A percentile compares a stretch with the other conserved stretches of the same genome.
phyloP scores from a whole-genome alignment of 2,113 vertebrate genomes.

The Passer montanus region DNA sequence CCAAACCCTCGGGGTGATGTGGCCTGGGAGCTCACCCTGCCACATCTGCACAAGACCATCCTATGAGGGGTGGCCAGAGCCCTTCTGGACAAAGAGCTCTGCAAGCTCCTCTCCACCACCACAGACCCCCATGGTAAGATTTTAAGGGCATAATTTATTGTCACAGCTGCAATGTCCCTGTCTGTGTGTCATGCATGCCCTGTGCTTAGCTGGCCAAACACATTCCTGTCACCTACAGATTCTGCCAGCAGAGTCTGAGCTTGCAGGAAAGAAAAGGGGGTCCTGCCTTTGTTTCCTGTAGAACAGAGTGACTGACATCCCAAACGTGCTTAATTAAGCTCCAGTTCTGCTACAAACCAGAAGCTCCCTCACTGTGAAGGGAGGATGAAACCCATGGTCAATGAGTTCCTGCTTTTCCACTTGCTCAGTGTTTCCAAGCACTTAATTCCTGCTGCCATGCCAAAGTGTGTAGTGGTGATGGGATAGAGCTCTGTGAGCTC shows the following conservation, averaged over 20 bases:
- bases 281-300: not conserved
- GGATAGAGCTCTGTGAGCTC: not conserved
- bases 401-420: not conserved
- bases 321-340: not conserved
- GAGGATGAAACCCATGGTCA: not conserved
- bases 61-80: not conserved
- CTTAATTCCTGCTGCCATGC: not conserved
- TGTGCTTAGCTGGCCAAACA: not conserved
- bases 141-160: not conserved
- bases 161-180: not conserved
- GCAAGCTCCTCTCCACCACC: not conserved
- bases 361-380: not conserved
- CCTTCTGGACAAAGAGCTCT: not conserved
- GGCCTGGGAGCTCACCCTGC: not conserved
- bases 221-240: not conserved
- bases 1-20: not conserved
- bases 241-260: not conserved
- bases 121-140: not conserved
- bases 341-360: not conserved
- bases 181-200: accelerated
- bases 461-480: accelerated
- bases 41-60: not conserved
- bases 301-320: not conserved
- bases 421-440: not conserved
- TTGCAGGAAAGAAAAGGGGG: not conserved